These are phyloP conservation scores for Saxicola maurus DNA, from an alignment of 2,797 vertebrate species.

Conservation along the genomic window DNA sequence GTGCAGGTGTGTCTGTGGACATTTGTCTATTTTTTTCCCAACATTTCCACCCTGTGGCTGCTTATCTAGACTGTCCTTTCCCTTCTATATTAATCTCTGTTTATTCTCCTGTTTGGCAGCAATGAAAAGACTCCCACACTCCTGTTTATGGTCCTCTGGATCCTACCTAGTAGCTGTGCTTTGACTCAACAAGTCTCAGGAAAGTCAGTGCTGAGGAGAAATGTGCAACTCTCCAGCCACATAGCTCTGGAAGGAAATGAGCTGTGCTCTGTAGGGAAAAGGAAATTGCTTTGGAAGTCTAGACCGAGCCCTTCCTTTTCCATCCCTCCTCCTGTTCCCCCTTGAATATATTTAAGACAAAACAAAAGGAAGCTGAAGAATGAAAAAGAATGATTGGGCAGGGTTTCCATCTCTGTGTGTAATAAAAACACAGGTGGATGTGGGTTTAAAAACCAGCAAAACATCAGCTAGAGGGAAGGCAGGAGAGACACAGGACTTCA, in stretches of 20 bases:
- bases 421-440: neutral
- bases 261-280: conserved; percentile 48
- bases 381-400: neutral
- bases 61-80: conserved; percentile 9
- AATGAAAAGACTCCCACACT: neutral
- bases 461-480: neutral
- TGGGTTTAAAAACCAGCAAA: neutral
- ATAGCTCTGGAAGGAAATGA: conserved; percentile 42
- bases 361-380: conserved; percentile 31
- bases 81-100: neutral
- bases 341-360: conserved; percentile 24
- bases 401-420: neutral
- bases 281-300: conserved; percentile 60
- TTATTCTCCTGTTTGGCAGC: neutral
- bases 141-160: neutral
- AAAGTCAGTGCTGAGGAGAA: conserved; percentile 16
- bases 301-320: conserved; percentile 50
- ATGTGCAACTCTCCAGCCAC: conserved; percentile 20
- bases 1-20: conserved; percentile 1
- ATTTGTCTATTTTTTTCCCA: conserved; percentile 12
- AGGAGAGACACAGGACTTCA: neutral
- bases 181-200: conserved; percentile 44
- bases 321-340: conserved; percentile 14
- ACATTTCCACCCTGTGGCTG: neutral
- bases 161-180: conserved; percentile 7